These are phyloP conservation scores for Phalacrocorax aristotelis DNA, from an alignment of 2,113 vertebrate species.

Conservation along the genomic window DNA sequence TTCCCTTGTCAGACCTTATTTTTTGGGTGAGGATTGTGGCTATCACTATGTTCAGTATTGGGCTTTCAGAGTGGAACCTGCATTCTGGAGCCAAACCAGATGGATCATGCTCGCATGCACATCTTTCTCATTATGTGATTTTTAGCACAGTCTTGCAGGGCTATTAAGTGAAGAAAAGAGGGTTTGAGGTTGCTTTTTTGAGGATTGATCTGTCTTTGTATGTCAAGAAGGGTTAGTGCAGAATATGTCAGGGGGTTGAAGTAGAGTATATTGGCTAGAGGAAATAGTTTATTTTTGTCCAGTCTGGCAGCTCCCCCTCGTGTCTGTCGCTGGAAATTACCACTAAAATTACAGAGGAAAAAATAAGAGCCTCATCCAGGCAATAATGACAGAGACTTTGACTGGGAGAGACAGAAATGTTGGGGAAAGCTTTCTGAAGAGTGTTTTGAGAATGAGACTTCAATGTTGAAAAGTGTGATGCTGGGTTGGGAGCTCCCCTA, in stretches of 20 bases:
- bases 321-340: neutral
- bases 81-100: neutral
- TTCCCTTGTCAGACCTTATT: neutral
- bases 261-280: neutral
- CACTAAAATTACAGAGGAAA: neutral
- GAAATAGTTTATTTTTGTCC: neutral
- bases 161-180: neutral
- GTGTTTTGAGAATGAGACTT: neutral
- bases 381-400: neutral
- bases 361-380: neutral
- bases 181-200: neutral
- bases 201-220: neutral
- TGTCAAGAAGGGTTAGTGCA: neutral
- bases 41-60: neutral
- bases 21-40: neutral
- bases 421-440: neutral
- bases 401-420: neutral
- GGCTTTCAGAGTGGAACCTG: neutral
- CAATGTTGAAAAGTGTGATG: neutral
- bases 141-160: neutral
- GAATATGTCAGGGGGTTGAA: neutral
- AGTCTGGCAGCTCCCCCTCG: constrained; percentile 44
- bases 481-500: neutral
- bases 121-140: neutral
- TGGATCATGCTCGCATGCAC: neutral